phyloP scores from a whole-genome alignment of 2,113 vertebrate genomes.

The Romanogobio albipinnatus region DNA sequence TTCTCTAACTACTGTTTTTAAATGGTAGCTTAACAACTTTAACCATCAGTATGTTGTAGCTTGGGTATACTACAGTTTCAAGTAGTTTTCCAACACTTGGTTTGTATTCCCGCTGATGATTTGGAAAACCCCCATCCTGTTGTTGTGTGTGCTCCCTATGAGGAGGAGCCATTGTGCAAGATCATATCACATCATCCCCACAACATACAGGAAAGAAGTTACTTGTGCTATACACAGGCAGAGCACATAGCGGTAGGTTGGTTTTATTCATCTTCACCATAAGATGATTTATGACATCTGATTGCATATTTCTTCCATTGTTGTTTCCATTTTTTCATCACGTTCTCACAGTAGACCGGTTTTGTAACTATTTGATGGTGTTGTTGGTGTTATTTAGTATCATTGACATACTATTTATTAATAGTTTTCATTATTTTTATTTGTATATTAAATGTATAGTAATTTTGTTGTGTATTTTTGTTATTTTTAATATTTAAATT shows the following conservation, averaged over 20 bases:
- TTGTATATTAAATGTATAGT: background rate
- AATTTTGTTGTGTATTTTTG: background rate
- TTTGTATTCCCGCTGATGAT: background rate
- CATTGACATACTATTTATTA: background rate
- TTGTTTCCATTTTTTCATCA: background rate
- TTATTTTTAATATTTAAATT: background rate
- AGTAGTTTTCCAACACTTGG: background rate
- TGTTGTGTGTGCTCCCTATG: background rate
- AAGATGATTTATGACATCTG: background rate
- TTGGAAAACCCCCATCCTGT: constrained; percentile 1
- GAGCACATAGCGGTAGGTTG: constrained; percentile 11
- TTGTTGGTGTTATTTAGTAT: background rate
- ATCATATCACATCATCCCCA: background rate
- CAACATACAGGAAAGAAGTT: background rate
- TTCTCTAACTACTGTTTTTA: background rate
- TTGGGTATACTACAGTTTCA: background rate
- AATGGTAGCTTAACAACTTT: background rate
- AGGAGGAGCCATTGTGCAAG: constrained; percentile 14
- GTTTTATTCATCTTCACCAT: background rate
- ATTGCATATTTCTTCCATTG: background rate
- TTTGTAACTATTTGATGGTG: background rate
- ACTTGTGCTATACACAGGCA: background rate
- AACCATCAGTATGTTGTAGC: background rate
- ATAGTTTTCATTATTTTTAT: background rate
- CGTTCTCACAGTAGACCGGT: background rate